Evolutionary conservation across 2,797 vertebrate species (phyloP).

Genomic region (Crocidura indochinensis): DNA sequence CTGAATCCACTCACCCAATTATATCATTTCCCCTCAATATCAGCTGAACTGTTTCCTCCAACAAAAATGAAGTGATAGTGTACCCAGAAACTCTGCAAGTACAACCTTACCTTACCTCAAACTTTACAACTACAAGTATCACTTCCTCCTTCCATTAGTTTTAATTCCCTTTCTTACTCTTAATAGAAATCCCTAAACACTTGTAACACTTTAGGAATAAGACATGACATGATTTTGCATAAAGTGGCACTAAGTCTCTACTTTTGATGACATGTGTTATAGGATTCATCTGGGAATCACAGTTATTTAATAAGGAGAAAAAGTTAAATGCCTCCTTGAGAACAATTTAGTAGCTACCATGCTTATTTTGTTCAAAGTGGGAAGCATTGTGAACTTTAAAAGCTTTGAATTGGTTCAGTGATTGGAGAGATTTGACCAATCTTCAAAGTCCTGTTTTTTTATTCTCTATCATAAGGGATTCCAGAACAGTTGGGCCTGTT

Average conservation of each 20-base stretch:
- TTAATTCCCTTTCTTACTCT: background rate
- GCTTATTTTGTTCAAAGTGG: conserved; percentile 5
- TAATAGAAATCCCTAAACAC: background rate
- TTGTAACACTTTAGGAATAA: background rate
- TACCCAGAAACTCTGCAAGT: background rate
- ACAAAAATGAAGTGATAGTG: background rate
- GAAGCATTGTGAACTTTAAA: background rate
- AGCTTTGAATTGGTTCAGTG: background rate
- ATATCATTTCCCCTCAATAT: background rate
- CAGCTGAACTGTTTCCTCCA: background rate
- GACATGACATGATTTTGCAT: background rate
- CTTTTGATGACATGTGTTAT: conserved; percentile 10
- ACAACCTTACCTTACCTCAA: background rate
- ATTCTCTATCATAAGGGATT: background rate
- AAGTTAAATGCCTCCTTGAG: background rate
- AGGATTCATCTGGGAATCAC: background rate
- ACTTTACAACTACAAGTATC: background rate
- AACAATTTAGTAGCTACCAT: background rate
- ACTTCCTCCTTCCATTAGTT: background rate
- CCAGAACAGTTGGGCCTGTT: background rate
- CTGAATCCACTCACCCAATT: background rate
- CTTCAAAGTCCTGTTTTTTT: background rate
- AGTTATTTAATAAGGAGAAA: background rate
- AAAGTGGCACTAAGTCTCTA: background rate
- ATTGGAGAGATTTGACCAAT: background rate